A percentile compares a stretch with the other conserved stretches of the same genome.
Conservation (phyloP, 1,140 invertebrate genomes). For the Megalonaias nervosa region DNA sequence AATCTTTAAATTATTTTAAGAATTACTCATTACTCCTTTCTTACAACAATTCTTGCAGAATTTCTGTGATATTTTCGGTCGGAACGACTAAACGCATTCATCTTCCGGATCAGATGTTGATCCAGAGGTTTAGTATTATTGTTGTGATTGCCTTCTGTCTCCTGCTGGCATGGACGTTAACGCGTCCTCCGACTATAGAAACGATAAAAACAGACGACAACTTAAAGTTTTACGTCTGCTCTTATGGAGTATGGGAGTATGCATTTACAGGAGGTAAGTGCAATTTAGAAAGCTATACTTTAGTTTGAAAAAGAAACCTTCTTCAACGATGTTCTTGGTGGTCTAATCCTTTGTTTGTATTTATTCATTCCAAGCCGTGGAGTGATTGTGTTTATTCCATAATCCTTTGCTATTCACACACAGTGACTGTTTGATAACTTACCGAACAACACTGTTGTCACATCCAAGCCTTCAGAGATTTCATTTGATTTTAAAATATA, state of each 20-base stretch:
- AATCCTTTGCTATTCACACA: too few species aligned
- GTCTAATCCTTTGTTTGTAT: too few species aligned
- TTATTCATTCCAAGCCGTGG: too few species aligned
- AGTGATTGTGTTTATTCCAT: too few species aligned
- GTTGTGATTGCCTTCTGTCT: slow-evolving; percentile 90
- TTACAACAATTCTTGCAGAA: slow-evolving; percentile 75
- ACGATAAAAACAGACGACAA: slow-evolving; percentile 56
- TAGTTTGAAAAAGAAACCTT: too few species aligned
- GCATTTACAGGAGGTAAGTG: slow-evolving; percentile 46
- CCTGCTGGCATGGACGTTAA: slow-evolving; percentile 88
- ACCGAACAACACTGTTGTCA: too few species aligned
- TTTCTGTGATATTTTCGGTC: slow-evolving; percentile 93
- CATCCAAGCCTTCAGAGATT: too few species aligned
- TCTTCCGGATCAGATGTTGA: slow-evolving; percentile 89
- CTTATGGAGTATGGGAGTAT: slow-evolving; percentile 52
- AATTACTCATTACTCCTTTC: too few species aligned
- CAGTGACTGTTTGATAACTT: too few species aligned
- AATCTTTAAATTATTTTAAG: too few species aligned
- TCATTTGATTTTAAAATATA: too few species aligned
- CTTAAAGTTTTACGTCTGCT: slow-evolving; percentile 57
- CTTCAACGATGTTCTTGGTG: too few species aligned
- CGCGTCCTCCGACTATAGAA: slow-evolving; percentile 79
- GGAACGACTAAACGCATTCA: slow-evolving; percentile 95
- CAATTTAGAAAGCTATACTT: not conserved
- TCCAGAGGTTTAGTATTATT: slow-evolving; percentile 94